Evolutionary conservation across 2,797 vertebrate genomes (phyloP).

Genomic region (Champsocephalus esox): DNA sequence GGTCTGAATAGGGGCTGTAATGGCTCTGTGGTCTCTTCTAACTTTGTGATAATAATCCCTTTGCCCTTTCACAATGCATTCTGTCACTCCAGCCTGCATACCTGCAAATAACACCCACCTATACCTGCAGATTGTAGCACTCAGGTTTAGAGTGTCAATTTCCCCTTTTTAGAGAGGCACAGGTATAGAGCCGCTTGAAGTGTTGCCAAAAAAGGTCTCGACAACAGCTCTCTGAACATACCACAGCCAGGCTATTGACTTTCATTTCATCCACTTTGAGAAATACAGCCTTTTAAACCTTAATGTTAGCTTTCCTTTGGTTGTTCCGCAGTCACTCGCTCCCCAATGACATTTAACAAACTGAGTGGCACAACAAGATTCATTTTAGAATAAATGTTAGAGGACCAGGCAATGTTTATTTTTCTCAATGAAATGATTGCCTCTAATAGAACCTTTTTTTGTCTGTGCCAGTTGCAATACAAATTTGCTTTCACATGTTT

Average conservation of each 20-base stretch:
- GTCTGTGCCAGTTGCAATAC: not conserved
- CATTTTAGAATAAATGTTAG: conserved; percentile 7
- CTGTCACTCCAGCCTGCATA: conserved; percentile 48
- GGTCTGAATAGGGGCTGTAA: conserved; percentile 33
- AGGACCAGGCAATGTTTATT: not conserved
- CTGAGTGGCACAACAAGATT: not conserved
- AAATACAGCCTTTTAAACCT: conserved; percentile 19
- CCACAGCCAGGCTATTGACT: conserved; percentile 33
- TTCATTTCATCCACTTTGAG: conserved; percentile 30
- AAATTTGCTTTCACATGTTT: conserved; percentile 17
- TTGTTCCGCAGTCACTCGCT: conserved; percentile 7
- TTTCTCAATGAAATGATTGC: not conserved
- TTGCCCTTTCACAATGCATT: conserved; percentile 24
- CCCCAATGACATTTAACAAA: not conserved
- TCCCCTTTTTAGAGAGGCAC: conserved; percentile 41
- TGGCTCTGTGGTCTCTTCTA: conserved; percentile 41
- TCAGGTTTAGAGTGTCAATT: conserved; percentile 50
- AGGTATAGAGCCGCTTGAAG: conserved; percentile 45
- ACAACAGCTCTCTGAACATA: conserved; percentile 41
- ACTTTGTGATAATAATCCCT: conserved; percentile 36
- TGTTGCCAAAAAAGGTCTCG: conserved; percentile 39
- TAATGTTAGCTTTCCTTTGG: conserved; percentile 12
- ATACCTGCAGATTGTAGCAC: conserved; percentile 26
- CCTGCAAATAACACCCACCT: conserved; percentile 39
- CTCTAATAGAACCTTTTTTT: not conserved